Base-by-base conservation (phyloP, 2,797 vertebrate species). In the Coregonus sp. region DNA sequence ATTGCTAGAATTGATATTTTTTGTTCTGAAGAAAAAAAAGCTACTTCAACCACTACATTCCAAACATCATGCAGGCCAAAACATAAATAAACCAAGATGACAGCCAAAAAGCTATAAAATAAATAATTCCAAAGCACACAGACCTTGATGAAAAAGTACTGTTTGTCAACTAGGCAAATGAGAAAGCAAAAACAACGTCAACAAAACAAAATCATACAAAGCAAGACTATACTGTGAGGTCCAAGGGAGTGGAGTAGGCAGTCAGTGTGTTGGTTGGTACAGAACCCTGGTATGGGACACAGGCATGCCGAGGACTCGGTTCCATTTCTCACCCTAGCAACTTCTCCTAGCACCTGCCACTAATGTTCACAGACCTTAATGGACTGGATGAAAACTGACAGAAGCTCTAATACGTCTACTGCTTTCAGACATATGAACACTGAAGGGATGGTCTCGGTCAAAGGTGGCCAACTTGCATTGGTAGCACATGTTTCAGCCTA, bases 341-440 rank as follows among this genome's bases (percentile, higher is more conserved):
- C 90, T 90, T 92, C 69, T 54, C 59, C 72, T 52, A 63, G 78
- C 76, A 75, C 68, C 40, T 6, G n/a, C 59, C 15, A 6, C 18
- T 74, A 29, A 37, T 73, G 78, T 85, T 83, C 68, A 83, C 77
- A 67, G 75, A 70, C 56, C 72, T 65, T 47, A 20, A 70, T 5
- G 4, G 12, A 16, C 75, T 74, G 67, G 85, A 79, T 76, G 78
- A 85, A 85, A 89, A 81, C 79, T 86, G 82, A 86, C 86, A 81
- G 82, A 86, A 80, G 33, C 78, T 78, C 80, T 79, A 54, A 35
- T 67, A 33, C 4, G 14, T 67, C 31, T 5, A 67, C 7, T 67
- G 9, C 4, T 63, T 20, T 12, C 61, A 25, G 2, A 51, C 12
- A 51, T 51, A 14, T 51, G 50, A 51, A 51, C 50, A 51, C 50